Evolutionary conservation across 2,113 vertebrate species (phyloP).

Genomic region (Crotophaga sulcirostris): DNA sequence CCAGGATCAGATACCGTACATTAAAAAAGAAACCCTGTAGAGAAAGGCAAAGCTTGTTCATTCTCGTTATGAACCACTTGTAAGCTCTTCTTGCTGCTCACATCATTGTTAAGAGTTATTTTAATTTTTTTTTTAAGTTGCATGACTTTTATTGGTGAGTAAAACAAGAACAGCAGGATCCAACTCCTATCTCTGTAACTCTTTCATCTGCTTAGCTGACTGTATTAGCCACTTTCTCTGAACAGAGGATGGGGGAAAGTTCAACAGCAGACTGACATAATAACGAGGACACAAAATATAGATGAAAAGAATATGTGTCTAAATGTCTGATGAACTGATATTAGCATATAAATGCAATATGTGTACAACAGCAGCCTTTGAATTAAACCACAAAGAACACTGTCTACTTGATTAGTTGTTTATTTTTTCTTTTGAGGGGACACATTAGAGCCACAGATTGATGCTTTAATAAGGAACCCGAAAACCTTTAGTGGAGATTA

Average conservation of each 20-base stretch:
- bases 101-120: neutral
- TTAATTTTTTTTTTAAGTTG: neutral
- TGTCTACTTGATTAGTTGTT: conserved; percentile 67
- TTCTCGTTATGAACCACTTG: neutral
- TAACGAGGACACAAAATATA: conserved; percentile 45
- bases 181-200: neutral
- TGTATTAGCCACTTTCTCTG: conserved; percentile 32
- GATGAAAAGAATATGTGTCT: conserved; percentile 42
- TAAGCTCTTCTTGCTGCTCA: neutral
- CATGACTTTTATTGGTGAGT: neutral
- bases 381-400: conserved; percentile 61
- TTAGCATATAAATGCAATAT: conserved; percentile 41
- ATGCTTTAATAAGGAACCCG: conserved; percentile 64
- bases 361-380: conserved; percentile 45
- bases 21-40: conserved; percentile 17
- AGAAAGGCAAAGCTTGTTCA: neutral
- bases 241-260: conserved; percentile 30
- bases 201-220: conserved; percentile 45
- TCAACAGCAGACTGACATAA: conserved; percentile 51
- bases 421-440: conserved; percentile 59
- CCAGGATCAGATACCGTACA: neutral
- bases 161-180: conserved; percentile 34
- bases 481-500: conserved; percentile 57
- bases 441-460: conserved; percentile 46
- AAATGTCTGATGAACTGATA: conserved; percentile 50